phyloP scores from a whole-genome alignment of 2,888 invertebrate genomes.

The Pandemis cinnamomeana region DNA sequence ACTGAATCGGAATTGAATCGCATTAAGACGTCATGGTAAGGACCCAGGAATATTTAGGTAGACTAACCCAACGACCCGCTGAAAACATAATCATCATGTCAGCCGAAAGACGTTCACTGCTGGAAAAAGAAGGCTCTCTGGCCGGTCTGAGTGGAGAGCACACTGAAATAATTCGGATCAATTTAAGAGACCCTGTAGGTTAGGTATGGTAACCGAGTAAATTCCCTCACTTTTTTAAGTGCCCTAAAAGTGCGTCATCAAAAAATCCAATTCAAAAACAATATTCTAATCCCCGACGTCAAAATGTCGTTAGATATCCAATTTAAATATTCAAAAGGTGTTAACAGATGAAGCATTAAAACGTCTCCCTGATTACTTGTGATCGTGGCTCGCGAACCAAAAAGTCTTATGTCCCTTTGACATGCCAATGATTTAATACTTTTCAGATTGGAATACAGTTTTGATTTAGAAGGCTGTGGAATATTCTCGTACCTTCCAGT shows the following conservation, averaged over 20 bases:
- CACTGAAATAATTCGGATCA: no score
- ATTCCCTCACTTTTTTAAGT: background rate
- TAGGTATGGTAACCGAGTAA: no score
- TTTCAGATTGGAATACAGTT: background rate
- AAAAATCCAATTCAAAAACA: constrained; percentile 32
- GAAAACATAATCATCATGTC: no score
- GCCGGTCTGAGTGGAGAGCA: no score
- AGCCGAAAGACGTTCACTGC: no score
- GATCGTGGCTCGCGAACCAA: constrained; percentile 2
- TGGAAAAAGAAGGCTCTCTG: no score
- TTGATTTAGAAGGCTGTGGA: background rate
- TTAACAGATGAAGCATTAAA: constrained; percentile 64
- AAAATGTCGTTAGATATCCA: constrained; percentile 59
- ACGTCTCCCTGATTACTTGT: constrained; percentile 57
- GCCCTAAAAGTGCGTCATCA: background rate
- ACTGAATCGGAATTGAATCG: no score
- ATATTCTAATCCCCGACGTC: constrained; percentile 38
- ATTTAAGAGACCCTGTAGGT: no score
- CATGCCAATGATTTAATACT: background rate
- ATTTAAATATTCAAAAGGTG: constrained; percentile 76
- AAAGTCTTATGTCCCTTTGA: background rate
- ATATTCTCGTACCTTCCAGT: background rate
- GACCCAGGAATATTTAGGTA: no score
- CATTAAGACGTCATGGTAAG: no score
- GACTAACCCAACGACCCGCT: no score